A percentile compares a stretch with the other conserved stretches of the same genome.
These are phyloP conservation scores for Parnassius mnemosyne DNA, from an alignment of 2,888 invertebrate genomes.

Conservation along the genomic window DNA sequence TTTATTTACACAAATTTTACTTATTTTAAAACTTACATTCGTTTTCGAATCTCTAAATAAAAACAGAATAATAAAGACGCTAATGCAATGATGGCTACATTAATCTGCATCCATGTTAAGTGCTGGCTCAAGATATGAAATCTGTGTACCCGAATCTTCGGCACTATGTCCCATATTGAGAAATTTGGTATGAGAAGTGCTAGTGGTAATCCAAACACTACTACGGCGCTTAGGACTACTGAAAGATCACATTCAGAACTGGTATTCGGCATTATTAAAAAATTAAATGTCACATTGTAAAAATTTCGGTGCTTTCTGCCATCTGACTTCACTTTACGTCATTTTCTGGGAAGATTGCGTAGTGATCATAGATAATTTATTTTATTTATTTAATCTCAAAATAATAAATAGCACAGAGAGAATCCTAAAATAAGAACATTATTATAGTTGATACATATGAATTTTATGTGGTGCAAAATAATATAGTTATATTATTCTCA, in stretches of 20 bases:
- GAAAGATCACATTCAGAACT: slow-evolving; percentile 33
- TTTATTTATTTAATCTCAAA: too few species aligned
- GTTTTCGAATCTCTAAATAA: slow-evolving; percentile 63
- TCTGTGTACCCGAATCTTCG: slow-evolving; percentile 58
- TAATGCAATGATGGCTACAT: slow-evolving; percentile 44
- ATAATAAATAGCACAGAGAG: too few species aligned
- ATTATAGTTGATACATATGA: too few species aligned
- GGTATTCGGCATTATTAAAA: slow-evolving; percentile 12
- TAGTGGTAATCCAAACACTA: slow-evolving; percentile 62
- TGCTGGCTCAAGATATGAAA: slow-evolving; percentile 52
- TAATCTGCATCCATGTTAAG: slow-evolving; percentile 60
- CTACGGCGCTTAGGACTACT: slow-evolving; percentile 35
- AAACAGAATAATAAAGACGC: slow-evolving; percentile 57
- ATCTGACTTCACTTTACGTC: too few species aligned
- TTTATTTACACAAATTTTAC: too few species aligned
- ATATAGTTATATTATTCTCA: too few species aligned
- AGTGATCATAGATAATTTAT: too few species aligned
- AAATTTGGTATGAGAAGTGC: slow-evolving; percentile 62
- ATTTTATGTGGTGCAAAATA: too few species aligned
- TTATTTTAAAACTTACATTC: slow-evolving; percentile 50
- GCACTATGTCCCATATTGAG: slow-evolving; percentile 61
- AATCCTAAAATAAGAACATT: too few species aligned
- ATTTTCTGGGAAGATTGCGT: too few species aligned
- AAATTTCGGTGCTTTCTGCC: slow-evolving; percentile 3
- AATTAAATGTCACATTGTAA: slow-evolving; percentile 15